phyloP scores from a whole-genome alignment of 2,888 invertebrate species.

The Drosophila monieri region DNA sequence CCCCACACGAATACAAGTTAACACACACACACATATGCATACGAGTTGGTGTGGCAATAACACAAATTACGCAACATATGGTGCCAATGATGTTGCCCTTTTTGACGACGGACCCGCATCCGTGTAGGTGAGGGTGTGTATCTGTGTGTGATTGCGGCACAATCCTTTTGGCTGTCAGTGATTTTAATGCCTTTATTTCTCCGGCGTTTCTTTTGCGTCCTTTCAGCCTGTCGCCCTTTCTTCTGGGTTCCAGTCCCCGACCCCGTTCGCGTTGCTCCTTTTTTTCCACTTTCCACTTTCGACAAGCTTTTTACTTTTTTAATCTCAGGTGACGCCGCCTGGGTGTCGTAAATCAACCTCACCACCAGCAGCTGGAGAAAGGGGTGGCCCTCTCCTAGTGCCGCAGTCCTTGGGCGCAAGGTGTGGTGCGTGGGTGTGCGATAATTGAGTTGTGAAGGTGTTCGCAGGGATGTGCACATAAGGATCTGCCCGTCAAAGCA shows the following conservation, averaged over 20 bases:
- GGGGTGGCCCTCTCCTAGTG: conserved; percentile 18
- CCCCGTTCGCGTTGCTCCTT: conserved; percentile 24
- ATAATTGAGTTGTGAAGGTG: conserved; percentile 79
- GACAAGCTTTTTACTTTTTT: conserved; percentile 81
- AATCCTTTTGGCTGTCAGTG: conserved; percentile 80
- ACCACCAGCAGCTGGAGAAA: conserved; percentile 36
- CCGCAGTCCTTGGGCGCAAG: too few relatives aligned
- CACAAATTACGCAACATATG: conserved; percentile 84
- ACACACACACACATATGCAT: conserved; percentile 10
- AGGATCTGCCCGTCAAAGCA: neutral
- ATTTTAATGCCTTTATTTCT: conserved; percentile 82
- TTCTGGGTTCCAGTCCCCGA: neutral
- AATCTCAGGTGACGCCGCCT: conserved; percentile 84
- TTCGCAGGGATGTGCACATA: conserved; percentile 38
- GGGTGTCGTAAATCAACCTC: conserved; percentile 82
- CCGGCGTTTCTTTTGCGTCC: conserved; percentile 44
- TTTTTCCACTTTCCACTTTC: conserved; percentile 65
- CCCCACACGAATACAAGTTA: neutral
- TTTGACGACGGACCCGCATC: conserved; percentile 58
- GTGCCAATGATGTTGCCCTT: conserved; percentile 84
- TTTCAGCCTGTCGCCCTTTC: conserved; percentile 21
- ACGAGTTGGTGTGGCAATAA: conserved; percentile 81
- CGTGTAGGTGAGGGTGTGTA: conserved; percentile 17
- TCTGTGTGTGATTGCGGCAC: conserved; percentile 55
- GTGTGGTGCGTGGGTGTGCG: conserved; percentile 52